Evolutionary conservation across 2,888 invertebrate species (phyloP).

Genomic region (Caenorhabditis becei): DNA sequence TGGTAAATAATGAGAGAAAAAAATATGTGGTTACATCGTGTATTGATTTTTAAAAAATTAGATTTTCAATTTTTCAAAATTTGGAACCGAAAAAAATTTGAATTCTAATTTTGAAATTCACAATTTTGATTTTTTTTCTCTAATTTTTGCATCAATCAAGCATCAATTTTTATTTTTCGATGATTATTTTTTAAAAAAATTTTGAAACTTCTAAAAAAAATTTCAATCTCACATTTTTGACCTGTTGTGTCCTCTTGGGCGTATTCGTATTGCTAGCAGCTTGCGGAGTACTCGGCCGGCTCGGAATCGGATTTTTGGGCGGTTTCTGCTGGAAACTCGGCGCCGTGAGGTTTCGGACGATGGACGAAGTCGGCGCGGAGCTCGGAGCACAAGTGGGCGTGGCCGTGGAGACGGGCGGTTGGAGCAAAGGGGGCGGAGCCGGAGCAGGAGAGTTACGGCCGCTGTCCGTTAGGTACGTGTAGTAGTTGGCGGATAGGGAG

Average conservation of each 20-base stretch:
- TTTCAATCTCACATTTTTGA: constrained; percentile 44
- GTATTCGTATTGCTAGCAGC: constrained; percentile 23
- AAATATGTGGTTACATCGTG: no score
- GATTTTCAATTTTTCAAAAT: no score
- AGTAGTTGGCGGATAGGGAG: constrained; percentile 64
- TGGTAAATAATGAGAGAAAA: no score
- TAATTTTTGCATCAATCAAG: background rate
- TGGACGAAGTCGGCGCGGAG: constrained; percentile 10
- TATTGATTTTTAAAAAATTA: no score
- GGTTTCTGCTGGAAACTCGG: constrained; percentile 36
- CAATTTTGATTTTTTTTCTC: no score
- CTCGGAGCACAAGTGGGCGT: constrained; percentile 19
- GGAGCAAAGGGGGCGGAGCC: constrained; percentile 1
- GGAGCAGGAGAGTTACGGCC: constrained; percentile 50
- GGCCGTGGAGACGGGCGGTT: constrained; percentile 20
- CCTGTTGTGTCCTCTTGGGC: constrained; percentile 34
- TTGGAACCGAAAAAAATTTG: no score
- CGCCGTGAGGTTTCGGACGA: constrained; percentile 46
- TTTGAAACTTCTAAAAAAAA: no score
- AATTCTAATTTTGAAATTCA: no score
- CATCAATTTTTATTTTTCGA: background rate
- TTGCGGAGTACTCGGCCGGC: constrained; percentile 41
- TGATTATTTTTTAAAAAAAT: no score
- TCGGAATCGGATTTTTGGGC: constrained; percentile 20
- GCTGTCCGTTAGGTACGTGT: constrained; percentile 56